A percentile compares a stretch with the other conserved stretches of the same genome.
These are phyloP conservation scores for Tetrao urogallus DNA, from an alignment of 2,113 vertebrate genomes.

Conservation along the genomic window DNA sequence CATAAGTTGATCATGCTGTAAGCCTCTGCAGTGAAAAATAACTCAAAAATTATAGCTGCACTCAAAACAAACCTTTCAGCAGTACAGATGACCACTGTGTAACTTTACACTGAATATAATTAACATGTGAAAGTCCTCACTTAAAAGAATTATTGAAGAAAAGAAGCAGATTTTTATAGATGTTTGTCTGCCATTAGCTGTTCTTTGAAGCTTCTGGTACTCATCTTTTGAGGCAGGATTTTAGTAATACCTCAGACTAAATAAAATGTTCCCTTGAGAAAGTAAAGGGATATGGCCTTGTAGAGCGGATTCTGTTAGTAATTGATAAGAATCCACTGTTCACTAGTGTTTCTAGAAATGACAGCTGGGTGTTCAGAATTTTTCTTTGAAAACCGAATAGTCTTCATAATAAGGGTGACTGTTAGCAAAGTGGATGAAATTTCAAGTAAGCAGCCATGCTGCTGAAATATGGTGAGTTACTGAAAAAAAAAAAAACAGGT, in stretches of 20 bases:
- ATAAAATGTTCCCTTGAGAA: neutral
- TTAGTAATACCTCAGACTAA: neutral
- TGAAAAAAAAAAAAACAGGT: neutral
- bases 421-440: neutral
- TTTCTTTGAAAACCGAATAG: neutral
- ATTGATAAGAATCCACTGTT: neutral
- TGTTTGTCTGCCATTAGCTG: neutral
- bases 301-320: neutral
- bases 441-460: neutral
- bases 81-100: neutral
- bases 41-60: neutral
- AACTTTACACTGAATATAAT: neutral
- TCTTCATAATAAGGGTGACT: neutral
- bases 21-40: neutral
- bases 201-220: neutral
- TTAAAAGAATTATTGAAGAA: neutral
- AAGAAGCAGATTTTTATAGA: neutral
- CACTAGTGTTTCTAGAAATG: neutral
- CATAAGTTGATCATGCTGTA: neutral
- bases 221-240: neutral
- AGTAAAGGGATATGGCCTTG: accelerated
- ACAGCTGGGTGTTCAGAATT: neutral
- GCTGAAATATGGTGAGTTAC: neutral
- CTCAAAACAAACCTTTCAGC: neutral
- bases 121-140: neutral